A percentile compares a stretch with the other conserved stretches of the same genome.
Conservation (phyloP, 2,888 invertebrate genomes). For the Melanostoma mellinum region DNA sequence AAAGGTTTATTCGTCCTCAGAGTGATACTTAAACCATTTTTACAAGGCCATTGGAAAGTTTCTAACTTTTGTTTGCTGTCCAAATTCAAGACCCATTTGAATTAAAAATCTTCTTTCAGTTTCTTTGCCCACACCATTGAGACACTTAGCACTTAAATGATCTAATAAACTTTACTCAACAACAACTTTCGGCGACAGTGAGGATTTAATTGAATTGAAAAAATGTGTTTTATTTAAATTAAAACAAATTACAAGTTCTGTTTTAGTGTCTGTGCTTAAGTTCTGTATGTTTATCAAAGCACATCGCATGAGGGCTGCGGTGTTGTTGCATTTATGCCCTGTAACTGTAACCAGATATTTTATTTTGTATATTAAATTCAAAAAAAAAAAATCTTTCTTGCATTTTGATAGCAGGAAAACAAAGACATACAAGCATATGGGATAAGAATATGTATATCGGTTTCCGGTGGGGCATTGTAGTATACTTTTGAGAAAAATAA, state of each 20-base stretch:
- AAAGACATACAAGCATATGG: constrained; percentile 16
- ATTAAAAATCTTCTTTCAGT: constrained; percentile 18
- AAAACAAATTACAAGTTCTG: constrained; percentile 45
- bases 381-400: constrained; percentile 33
- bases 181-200: constrained; percentile 44
- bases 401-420: constrained; percentile 35
- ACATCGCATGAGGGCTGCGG: constrained; percentile 22
- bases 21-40: constrained; percentile 1
- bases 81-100: constrained; percentile 10
- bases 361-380: constrained; percentile 24
- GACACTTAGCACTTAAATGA: constrained; percentile 37
- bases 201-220: constrained; percentile 36
- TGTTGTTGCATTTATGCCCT: constrained; percentile 2
- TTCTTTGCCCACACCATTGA: constrained; percentile 4
- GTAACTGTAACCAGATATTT: constrained; percentile 59
- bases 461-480: constrained; percentile 51
- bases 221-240: constrained; percentile 52
- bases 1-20: neutral
- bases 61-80: neutral
- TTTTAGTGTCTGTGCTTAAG: constrained; percentile 12
- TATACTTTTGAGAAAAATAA: constrained; percentile 28
- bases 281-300: neutral
- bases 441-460: constrained; percentile 46
- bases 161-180: constrained; percentile 50
- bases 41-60: constrained; percentile 30